A percentile compares a stretch with the other conserved stretches of the same genome.
Evolutionary conservation across 2,888 invertebrate species (phyloP).

Genomic region (Cataglyphis cursor): DNA sequence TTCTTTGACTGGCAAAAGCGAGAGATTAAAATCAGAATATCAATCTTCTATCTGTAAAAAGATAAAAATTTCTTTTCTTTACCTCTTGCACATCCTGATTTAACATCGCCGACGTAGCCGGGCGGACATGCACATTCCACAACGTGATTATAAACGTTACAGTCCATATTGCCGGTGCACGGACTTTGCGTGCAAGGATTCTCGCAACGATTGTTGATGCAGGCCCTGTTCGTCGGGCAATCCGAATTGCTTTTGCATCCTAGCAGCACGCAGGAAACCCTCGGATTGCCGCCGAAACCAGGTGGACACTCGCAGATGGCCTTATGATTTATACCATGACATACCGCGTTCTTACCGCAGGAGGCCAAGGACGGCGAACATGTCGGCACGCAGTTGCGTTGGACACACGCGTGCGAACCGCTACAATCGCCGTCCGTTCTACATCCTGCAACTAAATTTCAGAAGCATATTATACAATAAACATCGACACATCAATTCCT

Average conservation of each 20-base stretch:
- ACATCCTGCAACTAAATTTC: constrained; percentile 89
- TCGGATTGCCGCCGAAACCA: constrained; percentile 94
- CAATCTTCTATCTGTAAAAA: neutral
- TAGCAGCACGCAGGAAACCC: constrained; percentile 92
- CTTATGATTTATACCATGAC: constrained; percentile 93
- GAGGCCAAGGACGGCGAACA: constrained; percentile 90
- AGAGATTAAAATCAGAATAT: neutral
- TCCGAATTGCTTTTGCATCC: constrained; percentile 93
- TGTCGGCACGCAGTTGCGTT: constrained; percentile 93
- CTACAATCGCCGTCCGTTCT: constrained; percentile 93
- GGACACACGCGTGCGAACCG: constrained; percentile 94
- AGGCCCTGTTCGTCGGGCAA: constrained; percentile 93
- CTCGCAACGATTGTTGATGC: constrained; percentile 93
- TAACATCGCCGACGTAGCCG: constrained; percentile 90
- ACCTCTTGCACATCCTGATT: constrained; percentile 89
- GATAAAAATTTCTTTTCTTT: neutral
- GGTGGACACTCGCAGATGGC: constrained; percentile 94
- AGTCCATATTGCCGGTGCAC: constrained; percentile 92
- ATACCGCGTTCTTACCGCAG: constrained; percentile 93
- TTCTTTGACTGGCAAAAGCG: constrained; percentile 57
- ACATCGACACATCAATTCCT: neutral
- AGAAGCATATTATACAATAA: neutral
- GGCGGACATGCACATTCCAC: constrained; percentile 94
- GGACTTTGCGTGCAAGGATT: constrained; percentile 91
- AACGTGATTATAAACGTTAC: constrained; percentile 92